These are phyloP conservation scores for Phyllotreta cruciferae DNA, from an alignment of 2,888 invertebrate species.

Conservation along the genomic window DNA sequence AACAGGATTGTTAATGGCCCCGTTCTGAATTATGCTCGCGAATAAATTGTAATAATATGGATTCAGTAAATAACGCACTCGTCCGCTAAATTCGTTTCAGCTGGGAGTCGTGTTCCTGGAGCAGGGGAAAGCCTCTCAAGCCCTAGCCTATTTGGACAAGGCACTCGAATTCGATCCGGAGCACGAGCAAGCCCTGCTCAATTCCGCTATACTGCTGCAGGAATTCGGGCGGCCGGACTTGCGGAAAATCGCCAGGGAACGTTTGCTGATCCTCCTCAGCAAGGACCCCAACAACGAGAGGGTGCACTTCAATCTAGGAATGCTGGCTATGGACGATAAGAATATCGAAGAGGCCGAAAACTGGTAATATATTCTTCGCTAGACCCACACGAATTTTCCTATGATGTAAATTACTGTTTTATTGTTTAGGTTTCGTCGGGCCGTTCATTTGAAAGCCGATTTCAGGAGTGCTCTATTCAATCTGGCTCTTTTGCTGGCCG, in stretches of 20 bases:
- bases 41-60: background rate
- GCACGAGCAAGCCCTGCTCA: slow-evolving; percentile 92
- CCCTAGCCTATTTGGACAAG: slow-evolving; percentile 89
- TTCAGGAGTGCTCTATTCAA: slow-evolving; percentile 95
- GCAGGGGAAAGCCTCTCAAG: slow-evolving; percentile 89
- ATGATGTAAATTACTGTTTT: background rate
- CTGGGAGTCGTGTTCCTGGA: slow-evolving; percentile 94
- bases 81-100: slow-evolving; percentile 62
- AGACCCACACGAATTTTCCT: background rate
- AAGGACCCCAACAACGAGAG: slow-evolving; percentile 84
- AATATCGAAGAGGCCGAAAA: slow-evolving; percentile 88
- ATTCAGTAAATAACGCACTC: no score
- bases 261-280: slow-evolving; percentile 81
- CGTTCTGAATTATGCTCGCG: background rate
- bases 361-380: slow-evolving; percentile 64
- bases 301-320: slow-evolving; percentile 91
- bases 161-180: slow-evolving; percentile 92
- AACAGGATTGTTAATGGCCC: background rate
- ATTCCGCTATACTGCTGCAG: slow-evolving; percentile 93
- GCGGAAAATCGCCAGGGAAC: slow-evolving; percentile 78
- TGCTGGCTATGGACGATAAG: slow-evolving; percentile 95
- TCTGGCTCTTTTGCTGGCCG: slow-evolving; percentile 87
- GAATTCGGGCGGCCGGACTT: slow-evolving; percentile 84
- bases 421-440: slow-evolving; percentile 60
- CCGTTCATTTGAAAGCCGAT: slow-evolving; percentile 85